Percentiles rank a stretch among this genome's conserved stretches.
phyloP scores from a whole-genome alignment of 2,113 vertebrate species.

The Scolopax mira region DNA sequence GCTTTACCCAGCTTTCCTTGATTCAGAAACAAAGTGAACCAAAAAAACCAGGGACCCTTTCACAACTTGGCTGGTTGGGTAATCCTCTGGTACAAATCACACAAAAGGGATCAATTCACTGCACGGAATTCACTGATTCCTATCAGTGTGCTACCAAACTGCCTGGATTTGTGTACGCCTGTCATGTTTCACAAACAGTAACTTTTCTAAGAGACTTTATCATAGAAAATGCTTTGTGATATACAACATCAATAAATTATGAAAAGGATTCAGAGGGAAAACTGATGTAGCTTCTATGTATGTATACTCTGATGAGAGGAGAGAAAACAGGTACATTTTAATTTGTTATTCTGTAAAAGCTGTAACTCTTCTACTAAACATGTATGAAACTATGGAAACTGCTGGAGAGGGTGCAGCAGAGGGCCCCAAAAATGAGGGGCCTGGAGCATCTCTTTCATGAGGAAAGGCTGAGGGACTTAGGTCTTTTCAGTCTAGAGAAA shows the following conservation, averaged over 20 bases:
- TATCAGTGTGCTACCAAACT: neutral
- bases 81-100: neutral
- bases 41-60: neutral
- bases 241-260: neutral
- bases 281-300: neutral
- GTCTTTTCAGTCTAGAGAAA: too few relatives aligned
- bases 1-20: neutral
- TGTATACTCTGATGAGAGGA: neutral
- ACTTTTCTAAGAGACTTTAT: neutral
- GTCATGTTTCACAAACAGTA: neutral
- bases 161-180: neutral
- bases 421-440: too few relatives aligned
- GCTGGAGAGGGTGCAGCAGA: too few relatives aligned
- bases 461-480: too few relatives aligned
- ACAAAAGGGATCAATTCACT: neutral
- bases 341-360: neutral
- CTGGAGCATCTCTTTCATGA: too few relatives aligned
- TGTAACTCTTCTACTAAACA: neutral
- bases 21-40: neutral
- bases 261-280: neutral
- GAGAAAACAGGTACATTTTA: neutral
- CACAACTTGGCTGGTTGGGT: neutral
- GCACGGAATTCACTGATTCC: neutral
- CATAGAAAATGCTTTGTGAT: rapidly evolving
- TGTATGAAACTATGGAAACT: neutral